Base-by-base conservation (phyloP, 2,113 vertebrate species). In the Deroptyus accipitrinus region DNA sequence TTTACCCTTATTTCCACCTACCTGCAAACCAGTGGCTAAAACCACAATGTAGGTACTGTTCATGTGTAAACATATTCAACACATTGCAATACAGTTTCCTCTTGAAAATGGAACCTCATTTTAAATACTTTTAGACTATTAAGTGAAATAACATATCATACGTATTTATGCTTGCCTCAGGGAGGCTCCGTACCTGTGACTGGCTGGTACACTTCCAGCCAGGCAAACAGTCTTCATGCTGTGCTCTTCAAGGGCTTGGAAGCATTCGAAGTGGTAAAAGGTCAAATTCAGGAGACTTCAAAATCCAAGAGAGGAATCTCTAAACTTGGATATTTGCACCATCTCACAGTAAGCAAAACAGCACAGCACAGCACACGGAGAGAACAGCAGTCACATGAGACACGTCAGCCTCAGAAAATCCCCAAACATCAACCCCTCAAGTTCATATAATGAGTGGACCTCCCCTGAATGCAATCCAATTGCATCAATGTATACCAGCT, bases 401-500 rank as follows among this genome's bases (percentile, higher is more conserved):
- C 62, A 39, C 0, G 0, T n/a, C 15, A 70, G 10, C 30, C 44
- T 35, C 28, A 52, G 39, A 72, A 64, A 44, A 69, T 6, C 24
- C 48, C 31, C 2, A 1, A 27, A 4, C 7, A 42, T 5, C 64
- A 75, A 5, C 23, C 5, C 37, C 33, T 30, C 28, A 54, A 49
- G 57, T 17, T 54, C 61, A 31, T 6, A 9, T 24, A 76, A 89
- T 1, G 1, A 87, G 15, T n/a, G 23, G 11, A 64, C 15, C 39
- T 84, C 31, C 20, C 73, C 37, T 35, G 7, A 88, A 82, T 10
- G 28, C 42, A 64, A 39, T 5, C 3, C 23, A 92, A 95, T 76
- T 75, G 66, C 73, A 87, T 9, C 52, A 62, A n/a, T 85, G 95
- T 39, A 37, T 41, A 74, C 54, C 79, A 96, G 54, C 91, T 95